A percentile compares a stretch with the other conserved stretches of the same genome.
Evolutionary conservation across 2,113 vertebrate genomes (phyloP).

Genomic region (Hymenochirus boettgeri): DNA sequence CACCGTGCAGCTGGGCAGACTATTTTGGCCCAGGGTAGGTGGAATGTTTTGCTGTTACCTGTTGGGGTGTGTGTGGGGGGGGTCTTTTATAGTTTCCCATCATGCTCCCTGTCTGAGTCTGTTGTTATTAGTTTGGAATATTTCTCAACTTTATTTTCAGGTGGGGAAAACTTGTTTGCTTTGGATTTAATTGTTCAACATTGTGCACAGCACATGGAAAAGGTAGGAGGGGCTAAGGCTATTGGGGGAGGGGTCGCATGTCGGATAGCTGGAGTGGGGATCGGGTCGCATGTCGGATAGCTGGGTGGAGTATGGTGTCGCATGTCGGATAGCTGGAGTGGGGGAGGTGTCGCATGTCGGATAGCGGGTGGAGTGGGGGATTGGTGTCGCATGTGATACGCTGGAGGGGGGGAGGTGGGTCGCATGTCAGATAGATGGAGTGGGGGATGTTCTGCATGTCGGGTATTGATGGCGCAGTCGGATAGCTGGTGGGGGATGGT

Average conservation of each 20-base stretch:
- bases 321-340: too few species aligned
- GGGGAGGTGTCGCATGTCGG: too few species aligned
- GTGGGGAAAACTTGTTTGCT: slow-evolving; percentile 84
- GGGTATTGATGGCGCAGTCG: too few species aligned
- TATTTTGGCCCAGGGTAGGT: slow-evolving; percentile 85
- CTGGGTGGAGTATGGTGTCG: too few species aligned
- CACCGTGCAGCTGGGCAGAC: slow-evolving; percentile 80
- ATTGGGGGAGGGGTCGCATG: neutral
- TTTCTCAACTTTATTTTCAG: slow-evolving; percentile 46
- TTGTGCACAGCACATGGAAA: slow-evolving; percentile 87
- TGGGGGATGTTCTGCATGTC: neutral
- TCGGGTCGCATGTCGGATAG: too few species aligned
- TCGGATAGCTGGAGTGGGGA: too few species aligned
- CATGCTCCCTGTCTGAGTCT: too few species aligned
- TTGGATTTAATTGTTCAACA: slow-evolving; percentile 87
- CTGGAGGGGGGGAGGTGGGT: neutral
- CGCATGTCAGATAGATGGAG: neutral
- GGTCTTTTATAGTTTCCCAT: too few species aligned
- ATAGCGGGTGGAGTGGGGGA: too few species aligned
- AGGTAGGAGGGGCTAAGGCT: slow-evolving; percentile 58
- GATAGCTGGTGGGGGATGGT: neutral
- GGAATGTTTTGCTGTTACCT: neutral
- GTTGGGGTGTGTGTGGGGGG: too few species aligned
- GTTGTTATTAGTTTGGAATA: too few species aligned
- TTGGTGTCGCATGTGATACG: too few species aligned